A percentile compares a stretch with the other conserved stretches of the same genome.
These are phyloP conservation scores for Torymus tubicola DNA, from an alignment of 2,888 invertebrate genomes.

Conservation along the genomic window DNA sequence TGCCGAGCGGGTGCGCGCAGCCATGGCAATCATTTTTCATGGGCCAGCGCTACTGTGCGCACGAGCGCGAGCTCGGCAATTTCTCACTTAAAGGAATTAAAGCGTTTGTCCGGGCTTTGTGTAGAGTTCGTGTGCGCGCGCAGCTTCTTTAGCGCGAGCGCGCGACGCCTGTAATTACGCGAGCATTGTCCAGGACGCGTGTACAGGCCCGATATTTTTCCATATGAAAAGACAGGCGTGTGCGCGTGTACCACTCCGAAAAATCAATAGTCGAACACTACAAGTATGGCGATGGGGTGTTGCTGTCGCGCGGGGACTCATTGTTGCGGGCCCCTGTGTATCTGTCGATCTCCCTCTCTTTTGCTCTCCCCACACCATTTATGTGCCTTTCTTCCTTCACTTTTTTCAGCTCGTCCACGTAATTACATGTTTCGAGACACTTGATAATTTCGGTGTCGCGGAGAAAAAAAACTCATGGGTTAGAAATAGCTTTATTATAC, in stretches of 20 bases:
- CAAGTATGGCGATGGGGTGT: background rate
- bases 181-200: constrained; percentile 36
- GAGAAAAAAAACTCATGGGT: no score
- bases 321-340: constrained; percentile 16
- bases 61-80: constrained; percentile 12
- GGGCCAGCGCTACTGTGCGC: background rate
- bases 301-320: constrained; percentile 6
- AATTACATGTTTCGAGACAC: constrained; percentile 27
- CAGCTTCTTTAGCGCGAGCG: constrained; percentile 39
- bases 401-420: constrained; percentile 2
- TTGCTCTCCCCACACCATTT: background rate
- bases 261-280: constrained; percentile 52
- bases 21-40: constrained; percentile 23
- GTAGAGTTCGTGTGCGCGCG: background rate
- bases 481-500: no score
- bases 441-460: constrained; percentile 23
- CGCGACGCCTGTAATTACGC: constrained; percentile 50
- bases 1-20: background rate
- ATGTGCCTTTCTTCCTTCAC: background rate
- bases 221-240: constrained; percentile 43
- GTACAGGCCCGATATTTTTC: constrained; percentile 18
- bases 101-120: constrained; percentile 26
- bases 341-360: background rate
- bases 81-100: constrained; percentile 44
- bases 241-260: constrained; percentile 16